Conservation (phyloP, 2,113 vertebrate genomes). For the Motacilla tschutschensis region DNA sequence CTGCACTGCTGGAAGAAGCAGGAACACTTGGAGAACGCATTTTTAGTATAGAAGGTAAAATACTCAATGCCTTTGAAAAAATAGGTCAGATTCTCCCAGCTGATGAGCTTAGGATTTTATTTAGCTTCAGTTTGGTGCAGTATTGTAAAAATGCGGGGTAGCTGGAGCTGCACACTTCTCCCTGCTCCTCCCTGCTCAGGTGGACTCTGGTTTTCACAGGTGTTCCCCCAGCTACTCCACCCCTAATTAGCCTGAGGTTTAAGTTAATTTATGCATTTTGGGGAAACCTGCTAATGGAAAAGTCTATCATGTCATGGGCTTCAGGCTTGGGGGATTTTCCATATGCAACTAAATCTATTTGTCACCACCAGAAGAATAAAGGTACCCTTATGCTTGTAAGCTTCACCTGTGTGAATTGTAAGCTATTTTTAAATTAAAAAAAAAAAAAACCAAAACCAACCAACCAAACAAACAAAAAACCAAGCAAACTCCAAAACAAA, state of each 20-base stretch:
- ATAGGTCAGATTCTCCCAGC: background rate
- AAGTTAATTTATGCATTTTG: background rate
- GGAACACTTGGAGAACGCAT: slow-evolving; percentile 90
- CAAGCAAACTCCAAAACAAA: background rate
- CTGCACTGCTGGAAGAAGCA: slow-evolving; percentile 86
- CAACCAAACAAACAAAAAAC: background rate
- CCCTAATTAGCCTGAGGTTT: background rate
- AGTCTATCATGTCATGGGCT: background rate
- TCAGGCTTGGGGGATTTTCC: background rate
- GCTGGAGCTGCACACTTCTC: background rate
- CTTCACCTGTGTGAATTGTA: background rate
- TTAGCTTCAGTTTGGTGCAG: background rate
- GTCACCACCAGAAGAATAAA: background rate
- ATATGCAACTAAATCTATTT: background rate
- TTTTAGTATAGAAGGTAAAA: slow-evolving; percentile 94
- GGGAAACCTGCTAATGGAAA: background rate
- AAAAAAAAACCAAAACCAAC: background rate
- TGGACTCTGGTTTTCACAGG: background rate
- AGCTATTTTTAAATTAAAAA: background rate
- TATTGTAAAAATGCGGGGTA: background rate
- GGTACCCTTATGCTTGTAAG: background rate
- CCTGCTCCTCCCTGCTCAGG: background rate
- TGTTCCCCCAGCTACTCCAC: background rate
- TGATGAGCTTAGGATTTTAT: background rate
- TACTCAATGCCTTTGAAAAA: background rate